Conservation (phyloP, 2,888 invertebrate genomes). For the Hartigia nigra region DNA sequence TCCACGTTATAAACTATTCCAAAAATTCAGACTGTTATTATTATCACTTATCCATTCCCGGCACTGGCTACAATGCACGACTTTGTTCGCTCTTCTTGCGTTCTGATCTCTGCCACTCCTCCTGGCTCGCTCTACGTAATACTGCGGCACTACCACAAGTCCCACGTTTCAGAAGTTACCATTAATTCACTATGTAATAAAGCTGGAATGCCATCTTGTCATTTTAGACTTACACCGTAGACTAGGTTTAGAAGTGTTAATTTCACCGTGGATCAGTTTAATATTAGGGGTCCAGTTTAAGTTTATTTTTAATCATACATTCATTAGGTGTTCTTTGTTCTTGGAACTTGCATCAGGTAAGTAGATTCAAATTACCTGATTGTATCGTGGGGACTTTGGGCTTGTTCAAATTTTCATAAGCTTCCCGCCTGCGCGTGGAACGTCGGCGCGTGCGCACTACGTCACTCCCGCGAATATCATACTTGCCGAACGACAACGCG, state of each 20-base stretch:
- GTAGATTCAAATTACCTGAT: neutral
- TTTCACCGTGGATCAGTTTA: neutral
- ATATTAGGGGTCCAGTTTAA: neutral
- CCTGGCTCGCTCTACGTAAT: neutral
- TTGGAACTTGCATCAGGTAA: neutral
- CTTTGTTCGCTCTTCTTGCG: conserved; percentile 31
- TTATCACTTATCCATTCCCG: conserved; percentile 50
- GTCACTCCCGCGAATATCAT: neutral
- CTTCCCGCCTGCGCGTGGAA: neutral
- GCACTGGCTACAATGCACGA: conserved; percentile 34
- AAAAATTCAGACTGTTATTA: conserved; percentile 55
- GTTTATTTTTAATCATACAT: neutral
- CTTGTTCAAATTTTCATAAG: neutral
- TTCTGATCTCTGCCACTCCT: conserved; percentile 5
- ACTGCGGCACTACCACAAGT: neutral
- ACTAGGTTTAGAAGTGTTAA: neutral
- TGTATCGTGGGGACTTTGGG: neutral
- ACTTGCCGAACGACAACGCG: neutral
- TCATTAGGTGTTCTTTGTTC: neutral
- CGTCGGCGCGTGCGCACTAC: neutral
- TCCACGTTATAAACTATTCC: conserved; percentile 48
- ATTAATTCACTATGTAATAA: neutral
- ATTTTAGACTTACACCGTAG: no score
- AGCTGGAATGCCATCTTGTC: neutral
- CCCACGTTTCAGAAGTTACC: neutral